Evolutionary conservation across 2,888 invertebrate species (phyloP).

Genomic region (Mesopsocus fuscifrons): DNA sequence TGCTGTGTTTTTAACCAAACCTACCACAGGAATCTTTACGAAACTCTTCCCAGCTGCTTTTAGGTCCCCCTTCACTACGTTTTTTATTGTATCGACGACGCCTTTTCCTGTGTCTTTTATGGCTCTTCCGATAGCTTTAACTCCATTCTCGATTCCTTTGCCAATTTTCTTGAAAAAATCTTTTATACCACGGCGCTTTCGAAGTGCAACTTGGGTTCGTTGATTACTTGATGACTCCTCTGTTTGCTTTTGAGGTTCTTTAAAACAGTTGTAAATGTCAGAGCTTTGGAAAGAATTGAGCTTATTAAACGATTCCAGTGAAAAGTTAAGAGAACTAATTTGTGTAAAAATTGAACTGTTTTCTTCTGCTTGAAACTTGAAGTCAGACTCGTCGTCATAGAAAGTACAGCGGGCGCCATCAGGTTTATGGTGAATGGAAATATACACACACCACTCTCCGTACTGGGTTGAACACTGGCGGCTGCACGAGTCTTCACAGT

Average conservation of each 20-base stretch:
- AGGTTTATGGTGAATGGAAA: not conserved
- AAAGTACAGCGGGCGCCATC: not conserved
- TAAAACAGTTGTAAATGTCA: not conserved
- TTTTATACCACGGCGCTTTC: not conserved
- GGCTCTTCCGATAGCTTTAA: not conserved
- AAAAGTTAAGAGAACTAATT: not conserved
- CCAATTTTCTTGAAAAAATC: not conserved
- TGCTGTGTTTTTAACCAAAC: not conserved
- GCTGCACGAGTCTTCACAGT: not conserved
- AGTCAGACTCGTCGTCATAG: not conserved
- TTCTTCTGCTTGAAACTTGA: not conserved
- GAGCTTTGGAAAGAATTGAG: not conserved
- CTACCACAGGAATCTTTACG: slow-evolving; percentile 1
- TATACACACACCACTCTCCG: not conserved
- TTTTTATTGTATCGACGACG: not conserved
- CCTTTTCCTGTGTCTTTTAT: not conserved
- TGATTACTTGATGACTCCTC: too few relatives aligned
- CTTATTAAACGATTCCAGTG: not conserved
- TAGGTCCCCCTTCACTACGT: not conserved
- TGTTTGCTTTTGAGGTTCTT: not conserved
- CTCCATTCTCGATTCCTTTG: not conserved
- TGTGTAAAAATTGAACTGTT: not conserved
- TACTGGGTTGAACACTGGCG: not conserved
- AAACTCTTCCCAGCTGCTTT: not conserved
- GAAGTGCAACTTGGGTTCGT: too few relatives aligned